Percentiles rank a stretch among this genome's conserved stretches.
Conservation (phyloP, 1,140 invertebrate species). For the Apis florea region DNA sequence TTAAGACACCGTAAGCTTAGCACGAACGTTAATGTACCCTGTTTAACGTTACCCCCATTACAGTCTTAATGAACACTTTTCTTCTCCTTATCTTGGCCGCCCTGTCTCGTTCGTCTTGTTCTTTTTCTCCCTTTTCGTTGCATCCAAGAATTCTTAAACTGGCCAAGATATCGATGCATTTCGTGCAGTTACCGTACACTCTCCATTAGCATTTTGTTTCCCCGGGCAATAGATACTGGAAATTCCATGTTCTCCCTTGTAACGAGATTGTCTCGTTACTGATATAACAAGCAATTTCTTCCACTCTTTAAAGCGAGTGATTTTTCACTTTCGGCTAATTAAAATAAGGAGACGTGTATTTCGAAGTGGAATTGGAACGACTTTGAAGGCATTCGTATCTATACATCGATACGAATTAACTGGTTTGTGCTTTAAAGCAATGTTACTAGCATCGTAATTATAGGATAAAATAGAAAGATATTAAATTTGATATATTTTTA, state of each 20-base stretch:
- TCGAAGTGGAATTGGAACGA: background rate
- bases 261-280: constrained; percentile 1
- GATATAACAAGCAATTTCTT: constrained; percentile 12
- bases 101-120: constrained; percentile 35
- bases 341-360: background rate
- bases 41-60: constrained; percentile 70
- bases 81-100: constrained; percentile 42
- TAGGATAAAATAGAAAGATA: background rate
- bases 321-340: background rate
- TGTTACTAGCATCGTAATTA: background rate
- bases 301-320: background rate
- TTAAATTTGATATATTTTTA: background rate
- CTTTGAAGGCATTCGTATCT: no score
- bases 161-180: constrained; percentile 45
- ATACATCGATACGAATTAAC: no score
- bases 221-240: constrained; percentile 17
- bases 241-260: constrained; percentile 11
- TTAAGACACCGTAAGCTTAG: constrained; percentile 65
- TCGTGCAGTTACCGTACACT: constrained; percentile 19
- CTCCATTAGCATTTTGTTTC: constrained; percentile 57
- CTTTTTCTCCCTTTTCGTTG: background rate
- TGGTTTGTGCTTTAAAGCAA: no score
- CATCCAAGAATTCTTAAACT: constrained; percentile 46
- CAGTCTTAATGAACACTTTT: constrained; percentile 69
- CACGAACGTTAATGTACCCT: constrained; percentile 67